These are phyloP conservation scores for Tetramorium parvispinum DNA, from an alignment of 1,140 invertebrate species.

Conservation along the genomic window DNA sequence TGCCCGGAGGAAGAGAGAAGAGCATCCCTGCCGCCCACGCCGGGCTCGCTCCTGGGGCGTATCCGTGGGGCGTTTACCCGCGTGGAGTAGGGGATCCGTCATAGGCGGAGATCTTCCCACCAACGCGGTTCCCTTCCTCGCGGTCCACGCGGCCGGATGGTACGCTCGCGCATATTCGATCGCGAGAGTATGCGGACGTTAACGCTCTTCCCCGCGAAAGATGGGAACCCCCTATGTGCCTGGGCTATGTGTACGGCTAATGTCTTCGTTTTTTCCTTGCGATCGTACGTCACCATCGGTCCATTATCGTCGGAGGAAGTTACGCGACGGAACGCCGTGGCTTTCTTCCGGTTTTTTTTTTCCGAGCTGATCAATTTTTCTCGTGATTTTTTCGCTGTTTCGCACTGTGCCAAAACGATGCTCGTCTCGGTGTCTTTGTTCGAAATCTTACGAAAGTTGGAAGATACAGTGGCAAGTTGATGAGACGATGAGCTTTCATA, in stretches of 20 bases:
- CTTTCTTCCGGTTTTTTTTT: conserved; percentile 3
- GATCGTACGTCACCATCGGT: not conserved
- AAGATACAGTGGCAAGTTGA: not conserved
- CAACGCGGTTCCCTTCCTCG: conserved; percentile 17
- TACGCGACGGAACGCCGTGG: not conserved
- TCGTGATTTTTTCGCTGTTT: too few relatives aligned
- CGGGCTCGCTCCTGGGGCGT: conserved; percentile 68
- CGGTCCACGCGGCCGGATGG: conserved; percentile 44
- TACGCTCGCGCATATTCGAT: conserved; percentile 62
- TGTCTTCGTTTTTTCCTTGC: conserved; percentile 38
- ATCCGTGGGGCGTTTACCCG: conserved; percentile 72
- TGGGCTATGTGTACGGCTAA: conserved; percentile 1
- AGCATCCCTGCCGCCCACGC: conserved; percentile 60
- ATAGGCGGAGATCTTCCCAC: conserved; percentile 74
- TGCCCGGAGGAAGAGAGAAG: not conserved
- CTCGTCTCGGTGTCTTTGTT: not conserved
- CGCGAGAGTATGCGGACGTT: conserved; percentile 65
- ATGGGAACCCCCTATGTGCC: not conserved
- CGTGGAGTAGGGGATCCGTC: conserved; percentile 20
- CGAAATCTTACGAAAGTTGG: not conserved
- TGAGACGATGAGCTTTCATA: not conserved
- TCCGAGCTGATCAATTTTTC: not conserved
- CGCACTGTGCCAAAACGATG: not conserved
- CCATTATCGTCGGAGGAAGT: not conserved
- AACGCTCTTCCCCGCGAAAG: conserved; percentile 32